Evolutionary conservation across 2,797 vertebrate species (phyloP), one percentile per base, ranked within the genome.

Genomic region (Acanthurus lineatus): DNA sequence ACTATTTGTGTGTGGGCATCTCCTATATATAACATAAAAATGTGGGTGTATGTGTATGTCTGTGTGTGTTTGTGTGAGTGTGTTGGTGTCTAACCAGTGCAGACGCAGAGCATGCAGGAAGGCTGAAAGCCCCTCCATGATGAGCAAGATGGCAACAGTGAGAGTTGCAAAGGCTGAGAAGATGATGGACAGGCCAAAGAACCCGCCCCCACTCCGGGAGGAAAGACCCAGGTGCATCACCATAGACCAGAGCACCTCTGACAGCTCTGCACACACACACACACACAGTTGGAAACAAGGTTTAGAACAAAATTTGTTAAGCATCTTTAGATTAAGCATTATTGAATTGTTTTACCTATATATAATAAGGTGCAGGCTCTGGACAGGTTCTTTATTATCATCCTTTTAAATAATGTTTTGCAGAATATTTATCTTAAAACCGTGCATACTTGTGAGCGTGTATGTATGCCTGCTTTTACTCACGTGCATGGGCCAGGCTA

Each of bases 121-220:
- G 22, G 98, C 98, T 0, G 98, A 99, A n/a, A 99, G 95, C 25
- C 98, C 98, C 91, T 99, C 98, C 98, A 99, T 99, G 89, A 99
- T 86, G 76, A 99, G 96, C 35, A 99, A 96, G 88, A 99, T 99
- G 68, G 96, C 96, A 12, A 99, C 96, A 0, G 98, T 99, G 79
- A 99, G 94, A 0, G 93, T 95, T 78, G 97, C 96, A 3, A 99
- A 99, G 61, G 94, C 95, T 0, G 95, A 83, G 60, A 99, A 99
- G 85, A 99, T 92, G 91, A 99, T 96, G 40, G 97, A 94, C 66
- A 99, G 94, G 28, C 78, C 94, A 1, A 99, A 91, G 69, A 97
- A 95, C 9, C 97, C 98, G 0, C 91, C 98, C 20, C 97, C 93
- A 22, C 95, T 98, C 65, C 94, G 90, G 17, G 97, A 93, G 0